Evolutionary conservation across 2,113 vertebrate genomes (phyloP), one percentile per base, ranked within the genome.

Genomic region (Eublepharis macularius): DNA sequence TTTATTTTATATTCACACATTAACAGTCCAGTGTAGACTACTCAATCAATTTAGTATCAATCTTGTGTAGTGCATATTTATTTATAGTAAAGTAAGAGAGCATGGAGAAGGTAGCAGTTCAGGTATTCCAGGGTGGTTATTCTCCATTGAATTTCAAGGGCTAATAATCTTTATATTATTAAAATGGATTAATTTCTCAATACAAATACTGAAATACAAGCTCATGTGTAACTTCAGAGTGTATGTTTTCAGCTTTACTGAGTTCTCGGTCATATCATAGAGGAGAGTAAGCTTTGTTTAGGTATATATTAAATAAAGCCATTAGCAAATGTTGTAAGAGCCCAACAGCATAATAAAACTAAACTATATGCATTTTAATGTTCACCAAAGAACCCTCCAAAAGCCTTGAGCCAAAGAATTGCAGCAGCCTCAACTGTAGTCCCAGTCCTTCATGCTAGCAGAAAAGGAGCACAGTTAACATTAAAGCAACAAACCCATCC

Each of bases 141-240:
- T 77, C 77, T 85, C 89, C 86, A 92, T 76, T 92, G 81, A 92
- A 82, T 87, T 92, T 51, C 60, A 83, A 2, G 41, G 93, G 45
- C 76, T 93, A 88, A 54, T 66, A 90, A 90, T 93, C 82, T 94
- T 89, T 76, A 72, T 85, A 74, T 89, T 89, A 87, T 92, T 92
- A 87, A 92, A 94, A 92, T 72, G 39, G 75, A 88, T 90, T 86
- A 83, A 74, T 49, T 72, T 90, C 89, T 76, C 86, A 92, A 87
- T n/a, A 26, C 21, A 26, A 84, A 87, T 69, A 66, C 45, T 85
- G 78, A 57, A 85, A 51, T 85, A 60, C 85, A 82, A 81, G 87
- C 90, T 88, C 91, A 84, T 36, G 70, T 81, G 79, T 85, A 87
- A 49, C 32, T 57, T 32, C 47, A 60, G 87, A 45, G 76, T 82